phyloP scores from a whole-genome alignment of 2,113 vertebrate species.

The Prunella himalayana region DNA sequence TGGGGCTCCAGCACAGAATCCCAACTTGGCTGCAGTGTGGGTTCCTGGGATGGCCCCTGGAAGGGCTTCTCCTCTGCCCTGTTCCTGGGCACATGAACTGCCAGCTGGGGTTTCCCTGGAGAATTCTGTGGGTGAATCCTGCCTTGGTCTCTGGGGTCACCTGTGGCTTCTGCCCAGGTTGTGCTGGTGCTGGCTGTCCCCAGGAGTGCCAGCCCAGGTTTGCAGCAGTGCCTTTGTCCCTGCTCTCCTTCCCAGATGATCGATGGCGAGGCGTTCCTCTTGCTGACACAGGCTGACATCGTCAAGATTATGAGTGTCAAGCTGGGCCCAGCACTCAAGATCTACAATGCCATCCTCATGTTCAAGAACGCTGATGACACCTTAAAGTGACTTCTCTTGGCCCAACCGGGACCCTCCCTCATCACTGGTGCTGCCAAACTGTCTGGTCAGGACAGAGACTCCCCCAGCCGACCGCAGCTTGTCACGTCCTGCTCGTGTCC shows the following conservation, averaged over 20 bases:
- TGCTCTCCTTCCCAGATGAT: conserved; percentile 72
- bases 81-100: accelerated
- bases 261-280: conserved; percentile 93
- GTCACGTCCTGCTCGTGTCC: not conserved
- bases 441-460: conserved; percentile 4
- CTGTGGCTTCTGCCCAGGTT: not conserved
- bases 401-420: not conserved
- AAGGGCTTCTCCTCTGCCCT: not conserved
- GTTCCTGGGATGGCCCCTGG: not conserved
- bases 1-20: not conserved
- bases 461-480: not conserved
- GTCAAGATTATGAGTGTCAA: conserved; percentile 99
- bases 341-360: conserved; percentile 99
- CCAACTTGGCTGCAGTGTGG: not conserved
- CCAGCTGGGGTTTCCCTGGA: not conserved
- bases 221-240: not conserved
- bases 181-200: not conserved
- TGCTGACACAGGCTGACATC: conserved; percentile 96
- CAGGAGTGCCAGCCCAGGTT: not conserved
- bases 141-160: not conserved
- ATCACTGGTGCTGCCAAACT: conserved; percentile 37
- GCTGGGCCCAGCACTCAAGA: conserved; percentile 96
- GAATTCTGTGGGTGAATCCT: not conserved
- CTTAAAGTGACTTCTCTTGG: conserved; percentile 81
- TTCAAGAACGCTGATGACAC: conserved; percentile 95